A percentile compares a stretch with the other conserved stretches of the same genome.
Conservation (phyloP, 2,888 invertebrate species). For the Tanytarsus gracilentus region DNA sequence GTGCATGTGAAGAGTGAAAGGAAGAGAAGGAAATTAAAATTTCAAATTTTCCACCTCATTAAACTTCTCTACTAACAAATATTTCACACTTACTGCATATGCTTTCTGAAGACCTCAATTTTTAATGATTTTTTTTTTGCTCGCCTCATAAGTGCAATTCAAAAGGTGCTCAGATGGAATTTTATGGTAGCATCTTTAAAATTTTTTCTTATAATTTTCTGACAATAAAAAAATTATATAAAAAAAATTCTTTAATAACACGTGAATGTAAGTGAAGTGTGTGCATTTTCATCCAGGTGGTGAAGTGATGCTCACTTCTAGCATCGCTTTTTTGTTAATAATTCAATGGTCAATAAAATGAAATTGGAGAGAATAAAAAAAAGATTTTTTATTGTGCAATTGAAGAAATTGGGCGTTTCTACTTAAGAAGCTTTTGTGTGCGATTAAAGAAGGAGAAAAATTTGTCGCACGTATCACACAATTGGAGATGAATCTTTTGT, state of each 20-base stretch:
- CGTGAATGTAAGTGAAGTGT: conserved; percentile 19
- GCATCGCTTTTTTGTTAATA: conserved; percentile 6
- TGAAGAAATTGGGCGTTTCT: conserved; percentile 11
- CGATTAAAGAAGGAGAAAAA: background rate
- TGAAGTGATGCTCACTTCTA: background rate
- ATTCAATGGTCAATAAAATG: conserved; percentile 18
- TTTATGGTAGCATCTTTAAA: background rate
- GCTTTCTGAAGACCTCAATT: background rate
- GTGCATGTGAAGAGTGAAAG: background rate
- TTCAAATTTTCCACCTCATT: conserved; percentile 25
- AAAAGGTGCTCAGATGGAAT: too few relatives aligned
- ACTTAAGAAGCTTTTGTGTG: conserved; percentile 2
- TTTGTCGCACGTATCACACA: conserved; percentile 5
- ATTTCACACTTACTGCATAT: conserved; percentile 21
- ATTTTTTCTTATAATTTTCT: background rate
- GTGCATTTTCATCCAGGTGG: conserved; percentile 23
- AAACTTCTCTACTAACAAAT: background rate
- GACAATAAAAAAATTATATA: background rate
- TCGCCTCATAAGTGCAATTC: too few relatives aligned
- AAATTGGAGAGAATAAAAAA: background rate
- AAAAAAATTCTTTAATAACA: conserved; percentile 8
- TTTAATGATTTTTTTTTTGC: background rate
- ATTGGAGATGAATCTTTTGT: background rate
- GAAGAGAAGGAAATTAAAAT: conserved; percentile 11
- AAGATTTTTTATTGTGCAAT: conserved; percentile 4